Percentiles rank a stretch among this genome's conserved stretches.
These are phyloP conservation scores for Phallusia fumigata DNA, from an alignment of 23 tunicate species.

Conservation along the genomic window DNA sequence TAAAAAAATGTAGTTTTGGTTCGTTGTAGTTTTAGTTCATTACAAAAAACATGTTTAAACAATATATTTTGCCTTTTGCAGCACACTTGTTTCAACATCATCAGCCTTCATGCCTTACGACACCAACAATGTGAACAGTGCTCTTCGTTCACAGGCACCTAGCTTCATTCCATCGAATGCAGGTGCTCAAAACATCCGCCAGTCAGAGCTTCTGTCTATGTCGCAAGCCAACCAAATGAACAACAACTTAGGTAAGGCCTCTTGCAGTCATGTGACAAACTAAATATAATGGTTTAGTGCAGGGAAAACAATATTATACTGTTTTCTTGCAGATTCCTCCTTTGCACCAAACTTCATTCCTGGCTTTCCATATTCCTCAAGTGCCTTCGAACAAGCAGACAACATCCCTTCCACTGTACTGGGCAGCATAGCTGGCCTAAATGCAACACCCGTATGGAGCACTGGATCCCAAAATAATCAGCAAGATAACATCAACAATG, in stretches of 20 bases:
- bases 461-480: conserved; percentile 5
- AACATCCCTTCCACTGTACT: conserved; percentile 1
- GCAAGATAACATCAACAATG: not conserved
- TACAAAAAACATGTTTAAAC: not conserved
- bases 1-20: too few relatives aligned
- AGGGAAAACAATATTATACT: not conserved
- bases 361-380: not conserved
- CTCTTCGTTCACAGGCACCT: conserved; percentile 44
- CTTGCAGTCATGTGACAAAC: not conserved
- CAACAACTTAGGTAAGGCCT: conserved; percentile 19
- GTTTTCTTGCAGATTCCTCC: not conserved
- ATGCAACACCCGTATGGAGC: not conserved
- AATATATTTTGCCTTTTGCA: not conserved
- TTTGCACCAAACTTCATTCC: conserved; percentile 21
- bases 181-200: not conserved
- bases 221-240: not conserved
- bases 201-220: not conserved
- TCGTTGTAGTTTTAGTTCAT: too few relatives aligned
- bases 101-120: conserved; percentile 16
- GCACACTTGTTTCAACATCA: not conserved
- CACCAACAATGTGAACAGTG: conserved; percentile 29
- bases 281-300: not conserved
- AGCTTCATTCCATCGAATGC: conserved; percentile 38
- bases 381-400: conserved; percentile 11
- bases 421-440: not conserved